phyloP scores from a whole-genome alignment of 53 echinoderm and acorn worm genomes.

The Echinometra lucunter region DNA sequence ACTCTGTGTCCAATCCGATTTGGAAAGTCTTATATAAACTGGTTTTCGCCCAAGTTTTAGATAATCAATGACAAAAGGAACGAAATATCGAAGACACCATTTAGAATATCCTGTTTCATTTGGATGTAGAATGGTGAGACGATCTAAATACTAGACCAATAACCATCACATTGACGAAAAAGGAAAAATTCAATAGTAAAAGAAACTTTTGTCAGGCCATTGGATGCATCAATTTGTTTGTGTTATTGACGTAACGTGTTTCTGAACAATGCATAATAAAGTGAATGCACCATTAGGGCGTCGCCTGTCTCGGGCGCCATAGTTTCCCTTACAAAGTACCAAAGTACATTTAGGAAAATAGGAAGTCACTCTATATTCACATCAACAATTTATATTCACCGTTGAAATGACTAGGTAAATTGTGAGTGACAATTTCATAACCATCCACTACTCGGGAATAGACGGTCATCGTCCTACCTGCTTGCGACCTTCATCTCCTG shows the following conservation, averaged over 20 bases:
- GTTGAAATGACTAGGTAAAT: conserved; percentile 6
- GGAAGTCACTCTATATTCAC: conserved; percentile 19
- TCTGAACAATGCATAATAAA: background rate
- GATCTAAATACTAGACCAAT: background rate
- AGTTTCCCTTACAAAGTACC: background rate
- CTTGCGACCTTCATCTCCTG: background rate
- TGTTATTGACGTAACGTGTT: background rate
- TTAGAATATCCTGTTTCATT: background rate
- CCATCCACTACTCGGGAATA: background rate
- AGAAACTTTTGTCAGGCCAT: background rate
- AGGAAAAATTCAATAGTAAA: background rate
- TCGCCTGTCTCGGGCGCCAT: background rate
- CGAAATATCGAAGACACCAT: background rate
- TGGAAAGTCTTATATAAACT: background rate
- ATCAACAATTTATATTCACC: background rate
- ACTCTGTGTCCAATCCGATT: background rate
- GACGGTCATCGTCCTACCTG: conserved; percentile 29
- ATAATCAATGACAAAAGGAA: background rate
- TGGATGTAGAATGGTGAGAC: background rate
- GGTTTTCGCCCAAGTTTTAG: background rate
- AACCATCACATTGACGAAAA: background rate
- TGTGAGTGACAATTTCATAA: conserved; percentile 28
- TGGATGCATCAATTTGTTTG: background rate
- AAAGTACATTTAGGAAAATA: conserved; percentile 27
- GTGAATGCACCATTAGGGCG: background rate